Conservation (phyloP, 64 coral and sea anemone genomes). For the Actinia tenebrosa region DNA sequence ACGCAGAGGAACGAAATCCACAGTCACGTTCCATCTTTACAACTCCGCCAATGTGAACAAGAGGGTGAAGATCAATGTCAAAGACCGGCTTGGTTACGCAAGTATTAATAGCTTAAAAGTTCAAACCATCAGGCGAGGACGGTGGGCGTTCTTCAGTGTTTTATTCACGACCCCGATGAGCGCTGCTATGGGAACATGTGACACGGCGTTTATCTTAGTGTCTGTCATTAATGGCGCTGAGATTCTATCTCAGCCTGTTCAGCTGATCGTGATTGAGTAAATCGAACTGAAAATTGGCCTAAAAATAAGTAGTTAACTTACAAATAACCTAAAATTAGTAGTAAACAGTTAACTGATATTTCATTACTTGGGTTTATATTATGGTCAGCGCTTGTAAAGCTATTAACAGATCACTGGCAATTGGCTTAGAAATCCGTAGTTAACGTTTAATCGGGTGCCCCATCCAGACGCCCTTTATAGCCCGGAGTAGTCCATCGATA, state of each 20-base stretch:
- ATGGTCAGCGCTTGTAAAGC: too few relatives aligned
- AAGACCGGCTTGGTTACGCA: conserved; percentile 7
- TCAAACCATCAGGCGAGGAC: not conserved
- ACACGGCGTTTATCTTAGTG: conserved; percentile 29
- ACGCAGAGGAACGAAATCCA: conserved; percentile 10
- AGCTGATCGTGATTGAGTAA: not conserved
- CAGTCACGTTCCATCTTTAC: conserved; percentile 31
- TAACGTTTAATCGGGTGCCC: too few relatives aligned
- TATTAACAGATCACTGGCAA: too few relatives aligned
- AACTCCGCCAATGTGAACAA: not conserved
- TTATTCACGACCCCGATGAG: conserved; percentile 12
- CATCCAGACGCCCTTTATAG: too few relatives aligned
- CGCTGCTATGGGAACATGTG: conserved; percentile 14
- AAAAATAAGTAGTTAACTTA: too few relatives aligned
- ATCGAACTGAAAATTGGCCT: too few relatives aligned
- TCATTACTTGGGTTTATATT: too few relatives aligned
- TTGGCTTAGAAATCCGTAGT: too few relatives aligned
- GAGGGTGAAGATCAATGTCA: not conserved
- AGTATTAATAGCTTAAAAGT: not conserved
- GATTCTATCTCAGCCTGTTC: conserved; percentile 1
- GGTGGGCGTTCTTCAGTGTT: not conserved
- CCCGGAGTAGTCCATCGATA: too few relatives aligned
- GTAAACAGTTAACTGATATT: too few relatives aligned
- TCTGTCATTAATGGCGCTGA: not conserved
- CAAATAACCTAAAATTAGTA: too few relatives aligned